A percentile compares a stretch with the other conserved stretches of the same genome.
These are phyloP conservation scores for Thunnus maccoyii DNA, from an alignment of 2,113 vertebrate genomes.

Conservation along the genomic window DNA sequence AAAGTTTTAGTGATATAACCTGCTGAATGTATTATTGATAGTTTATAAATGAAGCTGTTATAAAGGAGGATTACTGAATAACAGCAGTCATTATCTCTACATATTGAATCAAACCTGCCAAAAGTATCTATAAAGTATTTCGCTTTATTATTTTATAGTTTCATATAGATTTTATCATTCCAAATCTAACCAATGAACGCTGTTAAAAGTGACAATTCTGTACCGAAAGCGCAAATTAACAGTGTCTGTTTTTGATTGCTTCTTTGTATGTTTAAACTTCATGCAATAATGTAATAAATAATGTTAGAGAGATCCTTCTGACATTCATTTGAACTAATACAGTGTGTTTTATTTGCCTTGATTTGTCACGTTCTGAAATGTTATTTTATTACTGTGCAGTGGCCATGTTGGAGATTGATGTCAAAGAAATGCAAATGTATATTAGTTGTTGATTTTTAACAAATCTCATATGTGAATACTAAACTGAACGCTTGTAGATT, in stretches of 20 bases:
- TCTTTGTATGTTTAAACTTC: conserved; percentile 35
- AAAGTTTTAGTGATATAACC: conserved; percentile 63
- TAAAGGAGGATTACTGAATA: conserved; percentile 27
- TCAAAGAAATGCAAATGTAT: conserved; percentile 49
- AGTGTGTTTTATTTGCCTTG: not conserved
- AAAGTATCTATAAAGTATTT: conserved; percentile 37
- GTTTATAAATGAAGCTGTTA: conserved; percentile 51
- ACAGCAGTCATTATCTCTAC: conserved; percentile 30
- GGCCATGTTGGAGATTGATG: conserved; percentile 42
- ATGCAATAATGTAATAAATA: conserved; percentile 8
- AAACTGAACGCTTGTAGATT: conserved; percentile 71
- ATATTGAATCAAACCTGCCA: conserved; percentile 17
- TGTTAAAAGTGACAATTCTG: conserved; percentile 22
- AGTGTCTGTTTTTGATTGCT: conserved; percentile 12
- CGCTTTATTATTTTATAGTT: conserved; percentile 6
- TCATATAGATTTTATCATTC: not conserved
- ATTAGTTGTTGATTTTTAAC: conserved; percentile 45
- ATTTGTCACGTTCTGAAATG: not conserved
- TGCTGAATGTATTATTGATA: conserved; percentile 80
- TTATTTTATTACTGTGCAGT: conserved; percentile 43
- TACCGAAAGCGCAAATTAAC: conserved; percentile 28
- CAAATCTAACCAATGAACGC: not conserved
- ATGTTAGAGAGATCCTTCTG: not conserved
- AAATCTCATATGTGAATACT: conserved; percentile 69
- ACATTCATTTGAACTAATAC: not conserved